Base-by-base conservation (phyloP, 2,888 invertebrate genomes). In the Zaprionus obscuricornis region DNA sequence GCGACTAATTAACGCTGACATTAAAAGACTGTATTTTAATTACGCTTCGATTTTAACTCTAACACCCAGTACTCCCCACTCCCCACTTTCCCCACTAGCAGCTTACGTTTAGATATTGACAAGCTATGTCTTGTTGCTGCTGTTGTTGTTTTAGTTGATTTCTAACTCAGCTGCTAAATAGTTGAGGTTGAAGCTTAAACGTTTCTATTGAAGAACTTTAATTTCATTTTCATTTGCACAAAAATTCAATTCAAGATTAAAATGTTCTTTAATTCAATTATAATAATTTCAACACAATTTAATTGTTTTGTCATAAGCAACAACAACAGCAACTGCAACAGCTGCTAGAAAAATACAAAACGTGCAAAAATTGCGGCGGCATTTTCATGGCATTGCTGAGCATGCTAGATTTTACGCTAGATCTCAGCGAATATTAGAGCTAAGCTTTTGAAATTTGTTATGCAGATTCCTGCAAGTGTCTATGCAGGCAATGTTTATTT, bases 1-100 rank as follows among this genome's bases (percentile, higher is more conserved):
- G 45, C 76, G 73, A 83, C 81, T 81, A 81, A 81, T 81, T 85
- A 81, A 75, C 85, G 83, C 79, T 85, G 81, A 81, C 81, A 85
- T 79, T 75, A 81, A 81, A 66, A 75, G 67, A 68, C 76, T 73
- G 79, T 75, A 68, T 85, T 82, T 81, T 75, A 81, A 85, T 81
- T 66, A 67, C 73, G 58, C 17, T 31, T 45, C 14, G 43, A 49
- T 39, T 62, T 31, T 34, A 42, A 42, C 31, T 26, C 34, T 34
- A 24, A n/a, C n/a, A n/a, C n/a, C n/a, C n/a, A n/a, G n/a, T 17
- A 0, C 7, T 3, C 13, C 13, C 2, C 16, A 4, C 22, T 20
- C 3, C 1, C 14, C 2, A n/a, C 17, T 14, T 20, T 11, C 29
- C 29, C 29, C n/a, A 3, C 29, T 11, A 8, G n/a, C 29, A 8